Conservation (phyloP, 64 coral and sea anemone species). For the Exaiptasia diaphana region DNA sequence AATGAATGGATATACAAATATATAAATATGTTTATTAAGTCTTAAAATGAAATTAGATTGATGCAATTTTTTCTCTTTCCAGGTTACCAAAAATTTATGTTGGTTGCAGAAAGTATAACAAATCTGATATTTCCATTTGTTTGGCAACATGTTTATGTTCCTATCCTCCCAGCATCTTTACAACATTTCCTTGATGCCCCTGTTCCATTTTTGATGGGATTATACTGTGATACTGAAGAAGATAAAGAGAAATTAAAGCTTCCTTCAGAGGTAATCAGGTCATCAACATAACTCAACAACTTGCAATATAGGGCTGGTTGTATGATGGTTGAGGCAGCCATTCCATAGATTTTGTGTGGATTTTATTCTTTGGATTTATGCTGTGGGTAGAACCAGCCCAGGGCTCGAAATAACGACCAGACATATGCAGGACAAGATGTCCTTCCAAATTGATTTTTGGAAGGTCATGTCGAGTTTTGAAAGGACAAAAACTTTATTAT, state of each 20-base stretch:
- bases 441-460: too few species aligned
- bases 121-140: slow-evolving; percentile 80
- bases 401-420: too few species aligned
- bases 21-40: not conserved
- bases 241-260: slow-evolving; percentile 56
- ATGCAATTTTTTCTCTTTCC: not conserved
- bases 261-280: slow-evolving; percentile 89
- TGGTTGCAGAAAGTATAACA: slow-evolving; percentile 85
- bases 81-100: slow-evolving; percentile 95
- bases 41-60: not conserved
- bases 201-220: slow-evolving; percentile 90
- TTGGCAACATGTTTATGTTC: slow-evolving; percentile 99
- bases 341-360: too few species aligned
- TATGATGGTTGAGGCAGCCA: not conserved
- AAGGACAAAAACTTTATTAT: too few species aligned
- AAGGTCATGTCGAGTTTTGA: too few species aligned
- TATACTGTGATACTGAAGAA: slow-evolving; percentile 78
- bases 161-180: slow-evolving; percentile 85
- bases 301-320: not conserved
- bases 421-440: too few species aligned
- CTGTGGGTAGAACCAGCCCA: too few species aligned
- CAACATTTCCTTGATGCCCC: slow-evolving; percentile 93
- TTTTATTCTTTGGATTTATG: too few species aligned
- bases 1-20: not conserved
- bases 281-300: too few species aligned